These are phyloP conservation scores for Polypterus bichir DNA, from an alignment of 2,113 vertebrate genomes.

Conservation along the genomic window DNA sequence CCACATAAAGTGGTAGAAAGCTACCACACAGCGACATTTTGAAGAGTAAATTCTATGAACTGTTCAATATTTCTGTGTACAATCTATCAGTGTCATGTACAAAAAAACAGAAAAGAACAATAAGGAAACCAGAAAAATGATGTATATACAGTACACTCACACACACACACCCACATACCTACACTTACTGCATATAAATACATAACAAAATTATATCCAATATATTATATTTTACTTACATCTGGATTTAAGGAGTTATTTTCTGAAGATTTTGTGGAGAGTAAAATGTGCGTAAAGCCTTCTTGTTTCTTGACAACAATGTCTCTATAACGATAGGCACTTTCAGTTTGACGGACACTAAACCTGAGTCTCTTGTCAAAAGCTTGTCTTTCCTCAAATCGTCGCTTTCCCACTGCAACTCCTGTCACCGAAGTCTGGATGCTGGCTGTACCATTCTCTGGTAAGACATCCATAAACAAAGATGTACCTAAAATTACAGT, in stretches of 20 bases:
- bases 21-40: too few species aligned
- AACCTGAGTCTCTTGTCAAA: slow-evolving; percentile 88
- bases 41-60: too few species aligned
- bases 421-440: slow-evolving; percentile 56
- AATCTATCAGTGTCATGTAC: too few species aligned
- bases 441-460: slow-evolving; percentile 60
- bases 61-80: too few species aligned
- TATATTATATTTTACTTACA: slow-evolving; percentile 34
- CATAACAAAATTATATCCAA: too few species aligned
- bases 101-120: too few species aligned
- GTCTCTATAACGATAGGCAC: slow-evolving; percentile 90
- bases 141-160: too few species aligned
- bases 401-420: slow-evolving; percentile 64
- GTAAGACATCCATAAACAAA: slow-evolving; percentile 61
- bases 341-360: slow-evolving; percentile 91
- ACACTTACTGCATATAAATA: too few species aligned
- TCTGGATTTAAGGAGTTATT: slow-evolving; percentile 93
- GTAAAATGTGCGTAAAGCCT: slow-evolving; percentile 90
- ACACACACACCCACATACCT: too few species aligned
- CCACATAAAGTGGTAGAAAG: too few species aligned
- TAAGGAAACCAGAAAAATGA: too few species aligned
- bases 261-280: slow-evolving; percentile 89
- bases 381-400: slow-evolving; percentile 71
- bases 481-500: slow-evolving; percentile 54
- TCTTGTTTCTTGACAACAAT: slow-evolving; percentile 95